Evolutionary conservation across 92 coral and sea anemone species (phyloP), one percentile per base, ranked within the genome.

Genomic region (Ricordea florida): DNA sequence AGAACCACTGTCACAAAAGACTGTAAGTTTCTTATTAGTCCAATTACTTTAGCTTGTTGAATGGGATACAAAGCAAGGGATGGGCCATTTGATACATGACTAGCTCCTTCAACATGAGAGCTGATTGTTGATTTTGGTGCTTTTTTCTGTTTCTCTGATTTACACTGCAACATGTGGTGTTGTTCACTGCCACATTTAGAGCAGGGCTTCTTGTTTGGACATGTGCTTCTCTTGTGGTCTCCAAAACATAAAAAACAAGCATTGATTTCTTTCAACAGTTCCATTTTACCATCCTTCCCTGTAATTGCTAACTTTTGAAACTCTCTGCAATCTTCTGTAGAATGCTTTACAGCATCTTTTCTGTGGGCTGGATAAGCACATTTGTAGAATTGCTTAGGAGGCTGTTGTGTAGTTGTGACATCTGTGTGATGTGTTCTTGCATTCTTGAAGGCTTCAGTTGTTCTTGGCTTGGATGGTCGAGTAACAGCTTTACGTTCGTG

Each of bases 181-280:
- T 41, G 31, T 35, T 49, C 38, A 56, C 76, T 65, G 22, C 74
- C 83, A 45, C 66, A 76, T 25, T 33, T 22, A n/a, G 48, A 37
- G 34, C 84, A 78, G 43, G 43, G 84, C 24, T 53, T 26, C 35
- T 36, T 78, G 13, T 55, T 78, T 40, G 84, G 68, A 22, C 69
- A 78, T n/a, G 40, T 69, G 28, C 42, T 53, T 26, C 24, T 64
- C 66, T 29, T 53, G 66, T 78, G 77, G 62, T 78, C 50, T 28
- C 84, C 84, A 78, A 66, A 78, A 53, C 77, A 78, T n/a, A 49
- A 43, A 21, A 78, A 78, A 42, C 84, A 78, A 15, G 77, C 67
- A 9, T 68, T 66, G 17, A 43, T 64, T 38, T 76, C 75, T 43
- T 66, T 77, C n/a, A n/a, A n/a, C n/a, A n/a, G n/a, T n/a, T n/a